Base-by-base conservation (phyloP, 1,140 invertebrate genomes). In the Aphaenogaster rudis region DNA sequence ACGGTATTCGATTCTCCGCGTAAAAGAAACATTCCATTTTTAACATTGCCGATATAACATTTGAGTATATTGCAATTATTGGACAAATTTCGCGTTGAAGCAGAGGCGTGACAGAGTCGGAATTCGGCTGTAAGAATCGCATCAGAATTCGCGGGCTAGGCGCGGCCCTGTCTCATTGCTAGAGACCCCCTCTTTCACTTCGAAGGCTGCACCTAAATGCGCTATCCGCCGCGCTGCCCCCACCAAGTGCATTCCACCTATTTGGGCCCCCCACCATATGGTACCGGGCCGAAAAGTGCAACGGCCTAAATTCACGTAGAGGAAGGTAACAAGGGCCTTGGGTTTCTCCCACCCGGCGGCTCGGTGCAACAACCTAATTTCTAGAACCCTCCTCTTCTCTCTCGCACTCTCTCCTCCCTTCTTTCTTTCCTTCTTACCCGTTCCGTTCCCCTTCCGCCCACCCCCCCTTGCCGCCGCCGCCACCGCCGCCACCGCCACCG, bases 301-400 rank as follows among this genome's bases (percentile, higher is more conserved):
- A 95, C 95, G 95, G 94, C 95, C 95, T 95, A 95, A 95, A 95
- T 95, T 95, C 92, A 92, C 91, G 91, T 89, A 92, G 93, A 92
- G 93, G 93, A 93, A 93, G 92, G 92, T 94, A 93, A 93, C 93
- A 93, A 94, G 94, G 95, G 94, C 95, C 95, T 95, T 95, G 94
- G 94, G 91, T 93, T 93, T 92, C 91, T 92, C 92, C 94, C 94
- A 94, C 93, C 90, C 90, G 54, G 77, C 91, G 54, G 88, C 91
- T 90, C 94, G 93, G 95, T 95, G 95, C 95, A 95, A 95, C 95
- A 95, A 95, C 95, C 95, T 95, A 95, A 95, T 95, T 95, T 95
- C 95, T 95, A 95, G 95, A 95, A 84, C 91, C 91, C 92, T 92
- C 86, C 78, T 64, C 36, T 88, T 92, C 91, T 88, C 87, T 88